Evolutionary conservation across 2,797 vertebrate genomes (phyloP), one percentile per base, ranked within the genome.

Genomic region (Molossus alvarezi): DNA sequence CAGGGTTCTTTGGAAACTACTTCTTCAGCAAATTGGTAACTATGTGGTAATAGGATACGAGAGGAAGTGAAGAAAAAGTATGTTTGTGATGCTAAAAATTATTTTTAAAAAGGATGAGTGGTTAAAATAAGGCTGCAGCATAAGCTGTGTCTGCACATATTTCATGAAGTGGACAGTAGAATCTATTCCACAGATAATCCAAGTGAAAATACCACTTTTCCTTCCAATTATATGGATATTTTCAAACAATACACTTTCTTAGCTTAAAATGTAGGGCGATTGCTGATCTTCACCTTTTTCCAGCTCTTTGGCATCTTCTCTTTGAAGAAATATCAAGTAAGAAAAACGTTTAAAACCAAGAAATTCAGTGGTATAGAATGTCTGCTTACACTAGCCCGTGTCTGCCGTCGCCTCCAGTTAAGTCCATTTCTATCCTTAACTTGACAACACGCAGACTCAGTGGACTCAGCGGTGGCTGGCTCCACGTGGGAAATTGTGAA

Each of bases 11-110:
- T 76, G 60, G n/a, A 94, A 97, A 97, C 17, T 53, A 73, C 82
- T 84, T 95, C 92, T 93, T 98, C 95, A 97, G 96, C 95, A 97
- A 92, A 94, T 87, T 48, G 77, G 58, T 69, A 83, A 77, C 88
- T 88, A 45, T 27, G 57, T 75, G 33, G 75, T 88, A 96, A 97
- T 83, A 93, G 33, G 33, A 65, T 90, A 79, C 6, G 12, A 82
- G 71, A 83, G 53, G 48, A 95, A 95, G 84, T 62, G 80, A 86
- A 90, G 33, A 55, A 84, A 93, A 90, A 76, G 33, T 13, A 25
- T 77, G 88, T 87, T 77, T 69, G 48, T 88, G 67, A 92, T 60
- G 60, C 84, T 83, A 64, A 94, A 81, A 73, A 73, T 77, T 92
- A 80, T 69, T 88, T 85, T 73, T 21, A 5, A 85, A 96, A 95